Conservation (phyloP, 2,888 invertebrate species). For the Heteromyza rotundicornis region DNA sequence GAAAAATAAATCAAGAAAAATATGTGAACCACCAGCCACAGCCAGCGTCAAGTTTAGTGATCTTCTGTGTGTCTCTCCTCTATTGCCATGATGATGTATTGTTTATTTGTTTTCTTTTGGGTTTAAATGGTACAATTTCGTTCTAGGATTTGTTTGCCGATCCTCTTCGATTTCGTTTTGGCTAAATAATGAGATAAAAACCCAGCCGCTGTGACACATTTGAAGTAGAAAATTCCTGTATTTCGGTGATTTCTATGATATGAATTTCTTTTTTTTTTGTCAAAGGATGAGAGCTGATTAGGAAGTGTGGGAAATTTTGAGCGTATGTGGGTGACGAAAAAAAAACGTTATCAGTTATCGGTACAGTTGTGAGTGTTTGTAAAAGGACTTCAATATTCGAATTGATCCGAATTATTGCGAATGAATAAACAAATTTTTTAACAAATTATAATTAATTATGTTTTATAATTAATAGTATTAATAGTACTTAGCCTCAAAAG, state of each 20-base stretch:
- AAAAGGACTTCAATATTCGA: background rate
- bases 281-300: background rate
- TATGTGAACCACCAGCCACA: background rate
- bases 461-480: no score
- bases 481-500: no score
- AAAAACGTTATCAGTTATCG: no score
- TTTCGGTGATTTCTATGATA: no score
- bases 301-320: background rate
- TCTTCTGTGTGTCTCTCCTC: background rate
- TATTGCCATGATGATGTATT: background rate
- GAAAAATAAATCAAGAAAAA: no score
- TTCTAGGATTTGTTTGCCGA: background rate
- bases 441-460: no score
- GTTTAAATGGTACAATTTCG: background rate
- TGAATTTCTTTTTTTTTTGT: no score
- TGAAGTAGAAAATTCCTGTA: no score
- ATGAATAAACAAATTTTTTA: no score
- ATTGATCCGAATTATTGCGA: no score
- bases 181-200: constrained; percentile 1
- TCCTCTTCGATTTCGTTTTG: background rate
- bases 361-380: background rate
- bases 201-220: background rate
- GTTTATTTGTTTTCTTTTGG: background rate
- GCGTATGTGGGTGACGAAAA: background rate
- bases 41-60: background rate